Conservation (phyloP, 2,888 invertebrate species). For the Exocentrus adspersus region DNA sequence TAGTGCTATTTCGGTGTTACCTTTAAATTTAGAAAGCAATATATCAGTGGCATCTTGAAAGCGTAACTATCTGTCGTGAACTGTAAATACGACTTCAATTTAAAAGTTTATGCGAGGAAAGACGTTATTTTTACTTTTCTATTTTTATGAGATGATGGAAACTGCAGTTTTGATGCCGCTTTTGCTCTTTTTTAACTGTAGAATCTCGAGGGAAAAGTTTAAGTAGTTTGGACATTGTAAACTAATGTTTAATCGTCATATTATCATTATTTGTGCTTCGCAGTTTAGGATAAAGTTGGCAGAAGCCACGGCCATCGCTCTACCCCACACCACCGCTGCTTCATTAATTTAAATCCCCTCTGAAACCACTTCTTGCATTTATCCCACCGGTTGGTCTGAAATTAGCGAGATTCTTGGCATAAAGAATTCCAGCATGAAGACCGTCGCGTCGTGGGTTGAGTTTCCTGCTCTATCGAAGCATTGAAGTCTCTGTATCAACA, state of each 20-base stretch:
- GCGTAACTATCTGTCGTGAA: background rate
- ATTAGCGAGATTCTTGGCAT: constrained; percentile 9
- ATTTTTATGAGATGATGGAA: no score
- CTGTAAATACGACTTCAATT: background rate
- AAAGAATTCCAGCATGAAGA: no score
- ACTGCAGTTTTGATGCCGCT: no score
- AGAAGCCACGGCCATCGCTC: no score
- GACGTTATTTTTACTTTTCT: no score
- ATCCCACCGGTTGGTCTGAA: background rate
- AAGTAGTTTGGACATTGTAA: no score
- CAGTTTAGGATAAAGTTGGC: no score
- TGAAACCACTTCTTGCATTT: background rate
- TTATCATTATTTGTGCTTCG: no score
- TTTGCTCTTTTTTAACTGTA: no score
- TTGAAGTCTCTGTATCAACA: constrained; percentile 40
- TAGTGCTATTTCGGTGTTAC: background rate
- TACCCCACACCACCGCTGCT: background rate
- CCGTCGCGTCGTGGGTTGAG: constrained; percentile 31
- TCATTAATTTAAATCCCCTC: background rate
- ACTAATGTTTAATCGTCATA: no score
- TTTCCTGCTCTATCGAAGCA: constrained; percentile 34
- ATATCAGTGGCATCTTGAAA: background rate
- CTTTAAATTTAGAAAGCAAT: background rate
- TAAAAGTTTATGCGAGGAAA: no score
- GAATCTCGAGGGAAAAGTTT: no score